phyloP scores from a whole-genome alignment of 2,113 vertebrate genomes.

The Corythaeola cristata region DNA sequence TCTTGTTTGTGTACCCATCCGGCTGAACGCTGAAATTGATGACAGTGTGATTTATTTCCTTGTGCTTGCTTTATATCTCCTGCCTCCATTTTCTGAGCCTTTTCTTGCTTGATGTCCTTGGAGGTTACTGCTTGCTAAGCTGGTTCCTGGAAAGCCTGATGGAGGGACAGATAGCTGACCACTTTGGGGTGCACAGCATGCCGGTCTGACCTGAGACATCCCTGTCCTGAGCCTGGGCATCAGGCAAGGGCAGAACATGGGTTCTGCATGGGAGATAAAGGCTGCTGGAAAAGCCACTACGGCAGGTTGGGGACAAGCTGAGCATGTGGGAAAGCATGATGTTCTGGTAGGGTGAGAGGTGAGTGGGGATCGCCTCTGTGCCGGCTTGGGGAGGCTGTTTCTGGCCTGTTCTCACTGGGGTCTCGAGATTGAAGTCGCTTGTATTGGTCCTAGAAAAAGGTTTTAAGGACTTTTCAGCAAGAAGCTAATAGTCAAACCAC shows the following conservation, averaged over 20 bases:
- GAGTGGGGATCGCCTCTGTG: not conserved
- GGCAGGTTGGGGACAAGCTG: not conserved
- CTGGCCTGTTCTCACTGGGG: not conserved
- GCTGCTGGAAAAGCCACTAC: accelerated
- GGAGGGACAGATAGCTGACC: not conserved
- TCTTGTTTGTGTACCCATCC: not conserved
- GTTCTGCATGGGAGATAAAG: not conserved
- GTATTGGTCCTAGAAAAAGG: not conserved
- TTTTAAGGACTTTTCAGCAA: not conserved
- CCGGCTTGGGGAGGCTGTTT: no score
- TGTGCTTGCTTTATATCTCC: not conserved
- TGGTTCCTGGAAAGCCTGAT: not conserved
- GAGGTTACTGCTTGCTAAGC: not conserved
- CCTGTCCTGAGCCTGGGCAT: accelerated
- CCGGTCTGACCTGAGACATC: not conserved
- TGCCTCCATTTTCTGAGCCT: not conserved
- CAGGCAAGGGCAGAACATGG: accelerated
- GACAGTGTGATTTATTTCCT: not conserved
- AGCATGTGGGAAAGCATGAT: not conserved
- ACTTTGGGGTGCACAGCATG: accelerated
- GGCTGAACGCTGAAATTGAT: not conserved
- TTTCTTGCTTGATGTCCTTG: not conserved
- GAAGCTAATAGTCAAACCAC: not conserved
- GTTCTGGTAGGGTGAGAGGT: not conserved
- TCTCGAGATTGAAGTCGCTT: not conserved